These are phyloP conservation scores for Saguinus imperator DNA, from an alignment of 2,113 vertebrate genomes.

Conservation along the genomic window DNA sequence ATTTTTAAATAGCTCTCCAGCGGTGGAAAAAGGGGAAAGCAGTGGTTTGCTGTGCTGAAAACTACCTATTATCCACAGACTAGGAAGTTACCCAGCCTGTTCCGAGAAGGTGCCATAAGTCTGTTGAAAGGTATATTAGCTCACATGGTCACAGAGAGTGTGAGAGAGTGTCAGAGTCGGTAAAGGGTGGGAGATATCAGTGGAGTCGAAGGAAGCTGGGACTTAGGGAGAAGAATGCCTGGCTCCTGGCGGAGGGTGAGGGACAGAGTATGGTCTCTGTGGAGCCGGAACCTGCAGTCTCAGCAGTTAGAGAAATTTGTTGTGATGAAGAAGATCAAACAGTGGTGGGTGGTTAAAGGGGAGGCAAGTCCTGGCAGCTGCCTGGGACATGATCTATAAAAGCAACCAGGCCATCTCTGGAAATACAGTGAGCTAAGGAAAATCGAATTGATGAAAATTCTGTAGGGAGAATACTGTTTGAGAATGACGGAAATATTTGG, in stretches of 20 bases:
- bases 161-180: not conserved
- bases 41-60: not conserved
- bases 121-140: not conserved
- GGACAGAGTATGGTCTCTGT: fast-evolving
- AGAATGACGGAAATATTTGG: not conserved
- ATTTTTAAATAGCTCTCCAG: not conserved
- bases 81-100: not conserved
- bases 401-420: not conserved
- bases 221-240: not conserved
- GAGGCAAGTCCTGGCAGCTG: not conserved
- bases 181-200: not conserved
- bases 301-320: not conserved
- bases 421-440: not conserved
- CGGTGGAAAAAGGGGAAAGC: not conserved
- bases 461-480: not conserved
- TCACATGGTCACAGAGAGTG: not conserved
- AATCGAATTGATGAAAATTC: not conserved
- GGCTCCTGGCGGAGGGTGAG: not conserved
- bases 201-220: not conserved
- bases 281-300: not conserved
- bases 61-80: not conserved
- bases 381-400: not conserved
- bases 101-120: not conserved
- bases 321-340: not conserved
- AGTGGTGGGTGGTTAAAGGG: not conserved